Base-by-base conservation (phyloP, 2,888 invertebrate species). In the Zygaena filipendulae region DNA sequence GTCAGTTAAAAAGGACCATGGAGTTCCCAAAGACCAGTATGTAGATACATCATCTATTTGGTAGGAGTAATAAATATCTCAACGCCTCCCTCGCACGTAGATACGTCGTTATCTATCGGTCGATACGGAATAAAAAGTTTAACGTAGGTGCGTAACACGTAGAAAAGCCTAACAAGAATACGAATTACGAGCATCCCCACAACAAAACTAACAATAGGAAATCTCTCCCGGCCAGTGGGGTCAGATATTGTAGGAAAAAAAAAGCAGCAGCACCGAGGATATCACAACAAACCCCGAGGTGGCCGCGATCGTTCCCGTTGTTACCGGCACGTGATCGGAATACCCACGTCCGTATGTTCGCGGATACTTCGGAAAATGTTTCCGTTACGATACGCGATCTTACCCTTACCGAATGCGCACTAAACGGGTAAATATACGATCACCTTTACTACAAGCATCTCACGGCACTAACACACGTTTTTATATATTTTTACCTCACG, bases 221-320 rank as follows among this genome's bases (percentile, higher is more conserved):
- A 69, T 66, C 69, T 64, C 61, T 59, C 55, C 44, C 49, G 43
- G 49, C 49, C 48, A 56, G 52, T 53, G 47, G 55, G 70, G 66
- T 72, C 74, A 70, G 72, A 70, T 69, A 70, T 67, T 67, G 66
- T 60, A 60, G 59, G 68, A 72, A 71, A n/a, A n/a, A n/a, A n/a
- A n/a, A 70, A 66, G 59, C 53, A 51, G 45, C n/a, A n/a, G n/a
- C n/a, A n/a, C n/a, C 52, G 56, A 55, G 59, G 67, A 68, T 75
- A 75, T 72, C 72, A 71, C 71, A 71, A 74, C 75, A 75, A 71
- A 68, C 70, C 69, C 62, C 63, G 59, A 60, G 70, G 64, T 67
- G 59, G 59, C 59, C 59, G 56, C 56, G 60, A 38, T 59, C 64
- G 64, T 58, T 56, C 52, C 59, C 67, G 71, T 71, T 71, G 71